These are phyloP conservation scores for Zele albiditarsus DNA, from an alignment of 2,888 invertebrate genomes.

Conservation along the genomic window DNA sequence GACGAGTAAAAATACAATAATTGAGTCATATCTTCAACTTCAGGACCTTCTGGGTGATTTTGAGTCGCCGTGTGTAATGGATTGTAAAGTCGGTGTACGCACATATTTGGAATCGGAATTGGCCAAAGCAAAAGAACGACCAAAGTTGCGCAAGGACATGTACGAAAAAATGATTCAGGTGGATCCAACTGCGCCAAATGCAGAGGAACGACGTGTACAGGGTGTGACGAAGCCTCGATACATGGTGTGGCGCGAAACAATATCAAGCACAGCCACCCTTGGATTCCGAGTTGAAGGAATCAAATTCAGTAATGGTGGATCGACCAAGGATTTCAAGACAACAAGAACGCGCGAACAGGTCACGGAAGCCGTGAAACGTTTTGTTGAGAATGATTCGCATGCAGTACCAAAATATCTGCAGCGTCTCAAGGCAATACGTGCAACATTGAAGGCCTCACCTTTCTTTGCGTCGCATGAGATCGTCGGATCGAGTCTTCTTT, in stretches of 20 bases:
- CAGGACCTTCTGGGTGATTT: constrained; percentile 95
- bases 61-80: constrained; percentile 95
- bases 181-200: constrained; percentile 89
- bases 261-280: constrained; percentile 95
- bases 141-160: constrained; percentile 90
- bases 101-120: constrained; percentile 96
- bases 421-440: constrained; percentile 87
- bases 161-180: constrained; percentile 98
- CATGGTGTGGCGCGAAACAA: constrained; percentile 97
- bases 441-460: constrained; percentile 87
- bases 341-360: constrained; percentile 90
- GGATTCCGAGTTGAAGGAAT: constrained; percentile 98
- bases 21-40: constrained; percentile 84
- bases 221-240: constrained; percentile 96
- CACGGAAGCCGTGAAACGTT: constrained; percentile 85
- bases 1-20: constrained; percentile 52
- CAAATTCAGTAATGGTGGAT: constrained; percentile 90
- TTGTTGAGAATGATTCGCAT: constrained; percentile 85
- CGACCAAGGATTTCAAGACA: constrained; percentile 96
- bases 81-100: constrained; percentile 95
- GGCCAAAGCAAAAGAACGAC: constrained; percentile 95
- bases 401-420: constrained; percentile 87
- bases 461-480: constrained; percentile 96
- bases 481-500: constrained; percentile 94
- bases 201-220: constrained; percentile 91